These are phyloP conservation scores for Peromyscus attwateri DNA, from an alignment of 2,797 vertebrate genomes.

Conservation along the genomic window DNA sequence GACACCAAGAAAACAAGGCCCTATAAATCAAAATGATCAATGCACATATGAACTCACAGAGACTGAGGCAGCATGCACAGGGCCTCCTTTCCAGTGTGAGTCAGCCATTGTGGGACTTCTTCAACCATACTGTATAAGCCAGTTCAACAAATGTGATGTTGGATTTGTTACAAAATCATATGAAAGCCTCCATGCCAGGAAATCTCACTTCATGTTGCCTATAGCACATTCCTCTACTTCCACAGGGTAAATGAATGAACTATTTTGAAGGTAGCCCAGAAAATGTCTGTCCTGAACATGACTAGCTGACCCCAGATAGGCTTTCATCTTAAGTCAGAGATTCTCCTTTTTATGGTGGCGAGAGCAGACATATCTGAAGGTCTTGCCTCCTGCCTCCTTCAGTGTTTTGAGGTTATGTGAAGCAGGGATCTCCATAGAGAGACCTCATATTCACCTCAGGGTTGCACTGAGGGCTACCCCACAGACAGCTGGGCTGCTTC, in stretches of 20 bases:
- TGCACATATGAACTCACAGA: not conserved
- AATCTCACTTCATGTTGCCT: not conserved
- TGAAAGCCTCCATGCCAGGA: not conserved
- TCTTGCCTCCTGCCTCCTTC: not conserved
- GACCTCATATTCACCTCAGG: not conserved
- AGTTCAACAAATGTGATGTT: not conserved
- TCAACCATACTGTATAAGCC: not conserved
- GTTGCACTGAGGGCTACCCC: not conserved
- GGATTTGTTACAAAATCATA: not conserved
- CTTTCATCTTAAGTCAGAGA: fast-evolving
- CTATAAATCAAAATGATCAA: not conserved
- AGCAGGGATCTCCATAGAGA: not conserved
- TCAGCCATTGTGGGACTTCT: not conserved
- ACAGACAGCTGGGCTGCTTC: fast-evolving
- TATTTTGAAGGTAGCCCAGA: not conserved
- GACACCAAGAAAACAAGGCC: not conserved
- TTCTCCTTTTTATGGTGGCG: not conserved
- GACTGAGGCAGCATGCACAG: not conserved
- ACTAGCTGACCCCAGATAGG: not conserved
- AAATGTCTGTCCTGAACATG: not conserved
- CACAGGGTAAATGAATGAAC: not conserved
- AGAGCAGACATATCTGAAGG: not conserved
- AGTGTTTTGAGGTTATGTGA: not conserved
- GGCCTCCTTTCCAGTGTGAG: not conserved
- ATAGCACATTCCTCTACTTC: not conserved